Evolutionary conservation across 2,113 vertebrate species (phyloP).

Genomic region (Athene cunicularia): DNA sequence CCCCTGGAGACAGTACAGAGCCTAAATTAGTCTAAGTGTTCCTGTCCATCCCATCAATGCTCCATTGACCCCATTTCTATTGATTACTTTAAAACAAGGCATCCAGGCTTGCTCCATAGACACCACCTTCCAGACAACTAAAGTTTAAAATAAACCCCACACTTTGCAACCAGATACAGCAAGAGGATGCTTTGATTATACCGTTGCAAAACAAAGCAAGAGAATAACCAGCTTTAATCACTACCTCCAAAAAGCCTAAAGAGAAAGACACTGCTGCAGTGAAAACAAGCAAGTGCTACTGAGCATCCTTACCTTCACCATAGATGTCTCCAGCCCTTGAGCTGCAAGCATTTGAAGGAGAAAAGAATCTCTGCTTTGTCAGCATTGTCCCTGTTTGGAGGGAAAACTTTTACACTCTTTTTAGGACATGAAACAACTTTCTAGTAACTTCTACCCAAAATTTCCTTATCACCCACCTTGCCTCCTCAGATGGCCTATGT

Average conservation of each 20-base stretch:
- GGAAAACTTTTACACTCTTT: neutral
- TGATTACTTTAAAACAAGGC: neutral
- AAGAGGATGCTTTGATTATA: neutral
- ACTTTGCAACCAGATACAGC: neutral
- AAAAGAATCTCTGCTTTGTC: neutral
- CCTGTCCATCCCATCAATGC: neutral
- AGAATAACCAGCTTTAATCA: neutral
- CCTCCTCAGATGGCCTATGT: neutral
- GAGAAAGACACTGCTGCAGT: neutral
- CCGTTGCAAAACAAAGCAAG: neutral
- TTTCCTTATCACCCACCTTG: constrained; percentile 19
- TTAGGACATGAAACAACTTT: constrained; percentile 11
- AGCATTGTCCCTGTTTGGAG: neutral
- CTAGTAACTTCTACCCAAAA: constrained; percentile 22
- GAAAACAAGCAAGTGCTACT: neutral
- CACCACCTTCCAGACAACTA: neutral
- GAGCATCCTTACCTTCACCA: neutral
- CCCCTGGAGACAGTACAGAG: neutral
- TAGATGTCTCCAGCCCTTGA: neutral
- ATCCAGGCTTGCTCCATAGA: neutral
- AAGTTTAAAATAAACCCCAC: neutral
- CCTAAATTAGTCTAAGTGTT: neutral
- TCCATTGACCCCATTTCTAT: neutral
- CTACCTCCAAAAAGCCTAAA: neutral
- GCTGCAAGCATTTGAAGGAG: neutral